Conservation (phyloP, 30 jellyfish, hydroid and myxozoan species). For the Aurelia aurita region DNA sequence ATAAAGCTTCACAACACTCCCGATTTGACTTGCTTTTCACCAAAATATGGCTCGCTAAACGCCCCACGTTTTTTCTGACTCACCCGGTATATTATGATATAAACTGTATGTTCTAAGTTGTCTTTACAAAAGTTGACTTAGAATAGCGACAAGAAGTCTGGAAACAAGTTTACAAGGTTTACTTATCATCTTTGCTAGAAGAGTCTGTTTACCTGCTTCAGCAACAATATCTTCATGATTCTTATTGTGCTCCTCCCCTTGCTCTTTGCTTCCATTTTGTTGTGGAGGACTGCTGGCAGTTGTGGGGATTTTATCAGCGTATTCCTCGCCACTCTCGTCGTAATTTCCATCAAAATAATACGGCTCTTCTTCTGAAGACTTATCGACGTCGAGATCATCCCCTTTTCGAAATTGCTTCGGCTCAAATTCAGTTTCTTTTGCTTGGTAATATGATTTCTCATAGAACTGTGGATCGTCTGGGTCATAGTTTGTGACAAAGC, state of each 20-base stretch:
- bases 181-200: too few species aligned
- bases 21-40: too few species aligned
- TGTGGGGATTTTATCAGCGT: neutral
- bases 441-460: conserved; percentile 5
- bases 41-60: too few species aligned
- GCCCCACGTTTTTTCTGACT: too few species aligned
- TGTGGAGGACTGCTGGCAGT: neutral
- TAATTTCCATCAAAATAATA: conserved; percentile 2
- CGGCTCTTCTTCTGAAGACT: conserved; percentile 5
- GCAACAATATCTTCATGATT: neutral
- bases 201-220: too few species aligned
- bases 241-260: neutral
- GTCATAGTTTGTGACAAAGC: conserved; percentile 59
- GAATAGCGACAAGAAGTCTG: too few species aligned
- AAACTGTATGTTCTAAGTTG: too few species aligned
- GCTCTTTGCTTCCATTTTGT: neutral
- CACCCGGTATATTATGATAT: too few species aligned
- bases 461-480: conserved; percentile 22
- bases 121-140: too few species aligned
- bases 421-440: neutral
- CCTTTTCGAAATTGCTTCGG: conserved; percentile 38
- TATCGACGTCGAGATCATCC: conserved; percentile 47
- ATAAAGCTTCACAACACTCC: too few species aligned
- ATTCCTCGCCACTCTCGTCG: neutral
- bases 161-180: too few species aligned